phyloP scores from a whole-genome alignment of 1,140 invertebrate species.

The Heliconius hermathena region DNA sequence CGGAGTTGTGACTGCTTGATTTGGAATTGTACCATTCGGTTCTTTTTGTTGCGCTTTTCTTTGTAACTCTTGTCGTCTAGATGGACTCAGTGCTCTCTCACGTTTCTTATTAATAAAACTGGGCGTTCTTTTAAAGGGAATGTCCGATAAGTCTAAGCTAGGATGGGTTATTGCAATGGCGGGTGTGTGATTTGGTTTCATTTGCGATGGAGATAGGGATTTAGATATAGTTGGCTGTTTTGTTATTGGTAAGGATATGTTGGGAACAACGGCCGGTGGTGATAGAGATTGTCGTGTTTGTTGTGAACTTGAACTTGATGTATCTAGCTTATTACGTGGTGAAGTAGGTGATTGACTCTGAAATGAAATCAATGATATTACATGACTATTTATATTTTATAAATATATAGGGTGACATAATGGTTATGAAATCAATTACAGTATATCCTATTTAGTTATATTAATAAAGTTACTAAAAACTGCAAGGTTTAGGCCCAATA shows the following conservation, averaged over 20 bases:
- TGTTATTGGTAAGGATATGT: slow-evolving; percentile 71
- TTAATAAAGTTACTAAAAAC: neutral
- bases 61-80: slow-evolving; percentile 77
- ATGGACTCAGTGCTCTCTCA: slow-evolving; percentile 79
- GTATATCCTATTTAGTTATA: neutral
- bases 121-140: slow-evolving; percentile 74
- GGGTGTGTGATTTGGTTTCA: slow-evolving; percentile 73
- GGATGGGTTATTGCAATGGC: slow-evolving; percentile 80
- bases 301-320: slow-evolving; percentile 62
- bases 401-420: too few relatives aligned
- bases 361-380: slow-evolving; percentile 35
- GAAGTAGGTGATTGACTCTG: slow-evolving; percentile 80
- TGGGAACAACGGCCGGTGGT: slow-evolving; percentile 72
- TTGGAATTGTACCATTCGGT: slow-evolving; percentile 71
- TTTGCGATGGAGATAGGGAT: slow-evolving; percentile 54
- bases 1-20: slow-evolving; percentile 66
- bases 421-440: too few relatives aligned
- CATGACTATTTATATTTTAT: neutral
- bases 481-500: too few relatives aligned
- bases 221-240: slow-evolving; percentile 78
- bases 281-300: slow-evolving; percentile 67
- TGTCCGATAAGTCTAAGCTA: slow-evolving; percentile 74
- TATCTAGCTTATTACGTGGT: slow-evolving; percentile 78
- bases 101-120: slow-evolving; percentile 80
- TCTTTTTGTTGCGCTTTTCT: slow-evolving; percentile 72